Conservation (phyloP, 2,797 vertebrate species). For the Notoglanidium macrostoma region DNA sequence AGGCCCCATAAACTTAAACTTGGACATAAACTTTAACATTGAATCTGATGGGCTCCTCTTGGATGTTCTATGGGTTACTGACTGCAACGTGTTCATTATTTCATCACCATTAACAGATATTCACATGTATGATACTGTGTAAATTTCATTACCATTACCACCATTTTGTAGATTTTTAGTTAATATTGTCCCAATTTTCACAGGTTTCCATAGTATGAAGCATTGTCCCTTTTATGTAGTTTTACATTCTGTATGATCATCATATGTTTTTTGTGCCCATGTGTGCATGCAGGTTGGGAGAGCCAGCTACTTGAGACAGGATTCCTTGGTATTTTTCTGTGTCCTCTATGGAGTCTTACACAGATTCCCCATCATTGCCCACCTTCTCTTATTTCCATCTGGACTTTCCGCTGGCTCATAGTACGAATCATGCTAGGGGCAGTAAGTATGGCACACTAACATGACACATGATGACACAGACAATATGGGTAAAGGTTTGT, state of each 20-base stretch:
- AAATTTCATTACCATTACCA: neutral
- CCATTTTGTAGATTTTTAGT: neutral
- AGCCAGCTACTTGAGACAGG: conserved; percentile 94
- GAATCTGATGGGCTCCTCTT: neutral
- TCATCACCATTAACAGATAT: neutral
- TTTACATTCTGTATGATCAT: neutral
- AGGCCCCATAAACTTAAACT: neutral
- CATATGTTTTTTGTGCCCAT: neutral
- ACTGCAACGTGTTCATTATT: neutral
- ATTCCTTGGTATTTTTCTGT: conserved; percentile 91
- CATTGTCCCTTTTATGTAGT: neutral
- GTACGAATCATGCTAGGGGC: conserved; percentile 97
- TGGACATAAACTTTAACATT: neutral
- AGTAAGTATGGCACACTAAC: conserved; percentile 75
- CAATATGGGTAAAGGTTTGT: neutral
- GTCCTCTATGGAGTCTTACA: conserved; percentile 86
- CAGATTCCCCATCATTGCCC: conserved; percentile 76
- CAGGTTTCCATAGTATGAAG: neutral
- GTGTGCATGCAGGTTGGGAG: conserved; percentile 86
- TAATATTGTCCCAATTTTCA: neutral
- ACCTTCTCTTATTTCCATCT: conserved; percentile 82
- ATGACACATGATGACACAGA: neutral
- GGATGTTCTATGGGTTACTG: neutral
- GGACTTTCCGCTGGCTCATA: conserved; percentile 95
- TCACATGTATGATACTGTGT: neutral